These are phyloP conservation scores for Lindbergichthys nudifrons DNA, from an alignment of 2,797 vertebrate genomes.

Conservation along the genomic window DNA sequence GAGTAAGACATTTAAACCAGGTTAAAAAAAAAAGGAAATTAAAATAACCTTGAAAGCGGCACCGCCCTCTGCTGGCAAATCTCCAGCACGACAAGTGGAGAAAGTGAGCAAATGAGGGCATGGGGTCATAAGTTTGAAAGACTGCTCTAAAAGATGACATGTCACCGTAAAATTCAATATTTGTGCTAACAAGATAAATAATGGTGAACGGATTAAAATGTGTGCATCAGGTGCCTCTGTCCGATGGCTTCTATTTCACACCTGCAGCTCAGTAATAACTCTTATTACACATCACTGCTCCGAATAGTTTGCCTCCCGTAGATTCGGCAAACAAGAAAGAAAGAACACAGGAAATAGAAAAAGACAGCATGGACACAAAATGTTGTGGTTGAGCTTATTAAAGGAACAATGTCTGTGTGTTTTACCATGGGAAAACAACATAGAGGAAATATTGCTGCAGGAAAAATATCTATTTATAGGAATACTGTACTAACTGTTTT, in stretches of 20 bases:
- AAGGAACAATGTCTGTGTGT: slow-evolving; percentile 6
- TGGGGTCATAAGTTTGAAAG: slow-evolving; percentile 2
- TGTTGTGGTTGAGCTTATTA: slow-evolving; percentile 7
- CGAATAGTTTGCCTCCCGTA: background rate
- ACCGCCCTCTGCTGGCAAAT: slow-evolving; percentile 71
- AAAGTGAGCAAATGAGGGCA: background rate
- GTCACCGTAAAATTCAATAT: background rate
- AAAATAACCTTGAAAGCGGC: slow-evolving; percentile 22
- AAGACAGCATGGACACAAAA: background rate
- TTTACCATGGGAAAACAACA: background rate
- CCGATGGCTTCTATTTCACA: slow-evolving; percentile 33
- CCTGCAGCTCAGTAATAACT: slow-evolving; percentile 32
- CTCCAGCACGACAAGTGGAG: slow-evolving; percentile 27
- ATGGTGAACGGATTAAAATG: slow-evolving; percentile 4
- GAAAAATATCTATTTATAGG: background rate
- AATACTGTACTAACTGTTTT: background rate
- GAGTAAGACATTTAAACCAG: slow-evolving; percentile 5
- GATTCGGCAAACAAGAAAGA: slow-evolving; percentile 11
- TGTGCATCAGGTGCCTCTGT: slow-evolving; percentile 19
- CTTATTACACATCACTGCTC: slow-evolving; percentile 16
- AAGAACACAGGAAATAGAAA: slow-evolving; percentile 10
- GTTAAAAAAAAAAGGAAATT: background rate
- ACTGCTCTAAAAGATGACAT: slow-evolving; percentile 10
- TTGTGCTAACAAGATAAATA: slow-evolving; percentile 5
- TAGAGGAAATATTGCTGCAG: background rate